Evolutionary conservation across 2,797 vertebrate genomes (phyloP).

Genomic region (Chelmon rostratus): DNA sequence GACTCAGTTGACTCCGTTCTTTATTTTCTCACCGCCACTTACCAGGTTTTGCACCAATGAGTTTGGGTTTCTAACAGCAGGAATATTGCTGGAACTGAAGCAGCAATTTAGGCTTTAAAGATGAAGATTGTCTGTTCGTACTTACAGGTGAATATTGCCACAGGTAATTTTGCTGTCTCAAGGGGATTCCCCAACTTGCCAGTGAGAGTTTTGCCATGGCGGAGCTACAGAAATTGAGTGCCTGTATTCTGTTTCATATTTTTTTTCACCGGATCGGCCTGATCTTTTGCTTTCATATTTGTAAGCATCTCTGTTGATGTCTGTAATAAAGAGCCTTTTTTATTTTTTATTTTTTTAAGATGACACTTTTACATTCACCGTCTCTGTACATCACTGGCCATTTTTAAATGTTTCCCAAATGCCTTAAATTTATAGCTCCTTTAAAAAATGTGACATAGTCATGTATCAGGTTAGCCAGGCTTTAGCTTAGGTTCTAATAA

Average conservation of each 20-base stretch:
- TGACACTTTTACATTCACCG: slow-evolving; percentile 24
- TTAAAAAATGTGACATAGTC: background rate
- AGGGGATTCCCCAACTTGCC: background rate
- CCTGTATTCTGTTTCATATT: slow-evolving; percentile 7
- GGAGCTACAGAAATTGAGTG: slow-evolving; percentile 81
- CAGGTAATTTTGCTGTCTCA: background rate
- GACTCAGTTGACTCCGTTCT: background rate
- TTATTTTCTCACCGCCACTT: background rate
- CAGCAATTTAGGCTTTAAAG: background rate
- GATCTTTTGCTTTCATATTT: slow-evolving; percentile 71
- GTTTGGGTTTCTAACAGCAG: background rate
- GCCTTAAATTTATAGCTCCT: background rate
- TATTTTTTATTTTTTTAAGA: slow-evolving; percentile 3
- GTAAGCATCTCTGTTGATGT: slow-evolving; percentile 62
- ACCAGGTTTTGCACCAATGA: slow-evolving; percentile 31
- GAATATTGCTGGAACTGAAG: background rate
- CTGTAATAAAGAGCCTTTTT: slow-evolving; percentile 33
- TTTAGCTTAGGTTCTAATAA: background rate
- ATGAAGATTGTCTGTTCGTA: background rate
- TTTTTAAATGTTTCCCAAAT: slow-evolving; percentile 2
- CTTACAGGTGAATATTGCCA: background rate
- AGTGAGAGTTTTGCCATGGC: slow-evolving; percentile 94
- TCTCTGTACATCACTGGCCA: slow-evolving; percentile 25
- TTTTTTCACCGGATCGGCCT: slow-evolving; percentile 44
- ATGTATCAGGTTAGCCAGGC: background rate